Percentiles rank a stretch among this genome's conserved stretches.
phyloP scores from a whole-genome alignment of 92 coral and sea anemone species.

The Epizoanthus illoricatus region DNA sequence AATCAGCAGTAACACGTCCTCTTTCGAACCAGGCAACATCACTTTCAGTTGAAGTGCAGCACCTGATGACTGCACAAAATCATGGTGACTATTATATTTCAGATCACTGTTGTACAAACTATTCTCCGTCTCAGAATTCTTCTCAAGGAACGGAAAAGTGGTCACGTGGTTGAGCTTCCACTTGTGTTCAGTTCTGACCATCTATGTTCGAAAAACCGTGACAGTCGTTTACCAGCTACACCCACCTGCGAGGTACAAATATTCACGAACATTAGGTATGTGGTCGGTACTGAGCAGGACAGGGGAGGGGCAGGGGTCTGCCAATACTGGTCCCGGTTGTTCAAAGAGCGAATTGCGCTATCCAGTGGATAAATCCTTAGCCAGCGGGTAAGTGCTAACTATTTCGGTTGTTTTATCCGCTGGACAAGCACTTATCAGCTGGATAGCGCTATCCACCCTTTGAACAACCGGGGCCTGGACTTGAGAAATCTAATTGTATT shows the following conservation, averaged over 20 bases:
- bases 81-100: background rate
- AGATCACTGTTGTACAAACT: background rate
- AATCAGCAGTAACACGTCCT: background rate
- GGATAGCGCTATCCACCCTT: no score
- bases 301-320: background rate
- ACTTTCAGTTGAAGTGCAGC: background rate
- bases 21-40: background rate
- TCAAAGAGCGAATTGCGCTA: no score
- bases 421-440: no score
- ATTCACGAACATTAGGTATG: background rate
- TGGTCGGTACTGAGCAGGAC: background rate
- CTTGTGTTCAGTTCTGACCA: constrained; percentile 75
- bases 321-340: no score
- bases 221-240: constrained; percentile 94
- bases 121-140: background rate
- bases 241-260: constrained; percentile 71
- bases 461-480: no score
- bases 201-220: constrained; percentile 80
- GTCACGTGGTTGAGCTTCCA: constrained; percentile 39
- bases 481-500: no score
- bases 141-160: background rate
- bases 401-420: no score
- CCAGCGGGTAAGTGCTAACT: no score
- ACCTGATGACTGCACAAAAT: background rate
- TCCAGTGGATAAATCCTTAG: no score